Percentiles rank a stretch among this genome's conserved stretches.
Conservation (phyloP, 2,888 invertebrate genomes). For the Siphlonurus alternatus region DNA sequence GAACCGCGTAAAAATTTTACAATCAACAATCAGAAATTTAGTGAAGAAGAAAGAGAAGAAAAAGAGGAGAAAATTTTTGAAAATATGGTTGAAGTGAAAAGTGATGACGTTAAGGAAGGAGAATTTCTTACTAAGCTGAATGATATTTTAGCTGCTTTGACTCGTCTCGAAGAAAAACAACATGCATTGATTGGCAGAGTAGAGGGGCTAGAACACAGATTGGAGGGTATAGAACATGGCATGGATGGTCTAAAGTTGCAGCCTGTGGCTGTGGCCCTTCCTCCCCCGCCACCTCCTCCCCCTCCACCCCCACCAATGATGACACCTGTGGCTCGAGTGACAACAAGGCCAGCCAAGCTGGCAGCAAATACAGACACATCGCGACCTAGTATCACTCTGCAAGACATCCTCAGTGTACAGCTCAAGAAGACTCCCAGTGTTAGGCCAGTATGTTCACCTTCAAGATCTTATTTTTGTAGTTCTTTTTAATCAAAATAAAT, state of each 20-base stretch:
- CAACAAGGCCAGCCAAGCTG: not conserved
- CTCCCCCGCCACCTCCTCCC: not conserved
- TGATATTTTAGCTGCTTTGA: not conserved
- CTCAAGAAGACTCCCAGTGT: slow-evolving; percentile 21
- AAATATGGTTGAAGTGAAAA: too few relatives aligned
- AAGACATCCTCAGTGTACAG: slow-evolving; percentile 25
- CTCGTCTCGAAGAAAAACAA: not conserved
- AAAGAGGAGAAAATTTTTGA: too few relatives aligned
- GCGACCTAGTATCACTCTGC: slow-evolving; percentile 24
- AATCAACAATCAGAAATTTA: not conserved
- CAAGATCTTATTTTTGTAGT: too few relatives aligned
- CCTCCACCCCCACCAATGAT: not conserved
- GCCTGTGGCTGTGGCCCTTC: not conserved
- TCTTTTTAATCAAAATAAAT: too few relatives aligned
- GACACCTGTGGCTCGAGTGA: not conserved
- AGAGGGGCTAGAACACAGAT: not conserved
- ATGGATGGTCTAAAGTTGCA: not conserved
- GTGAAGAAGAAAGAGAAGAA: not conserved
- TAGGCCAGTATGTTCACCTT: not conserved
- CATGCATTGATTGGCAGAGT: not conserved
- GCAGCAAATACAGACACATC: not conserved
- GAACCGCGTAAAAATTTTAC: too few relatives aligned
- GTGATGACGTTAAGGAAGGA: not conserved
- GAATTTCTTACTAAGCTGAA: not conserved
- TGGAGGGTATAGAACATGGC: not conserved